Base-by-base conservation (phyloP, 2,888 invertebrate species). In the Cheilosia vernalis region DNA sequence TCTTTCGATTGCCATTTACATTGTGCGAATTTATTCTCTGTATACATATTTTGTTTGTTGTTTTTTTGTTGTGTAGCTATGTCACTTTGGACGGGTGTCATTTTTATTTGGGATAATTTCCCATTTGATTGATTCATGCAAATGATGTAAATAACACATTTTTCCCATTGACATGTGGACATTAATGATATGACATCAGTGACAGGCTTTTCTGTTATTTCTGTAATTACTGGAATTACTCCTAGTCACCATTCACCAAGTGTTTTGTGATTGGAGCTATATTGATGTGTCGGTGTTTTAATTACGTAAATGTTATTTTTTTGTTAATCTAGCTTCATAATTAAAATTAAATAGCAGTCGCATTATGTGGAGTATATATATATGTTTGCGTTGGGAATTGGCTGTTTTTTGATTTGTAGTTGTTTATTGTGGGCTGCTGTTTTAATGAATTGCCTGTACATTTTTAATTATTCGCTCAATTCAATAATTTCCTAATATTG, bases 121-220 rank as follows among this genome's bases (percentile, higher is more conserved):
- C 55, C 5, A 7, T 47, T 63, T 64, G 63, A 73, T 73, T 61
- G 63, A 63, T 72, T 61, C 13, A 72, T 61, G 42, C 49, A 60
- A 72, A 60, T 69, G 7, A 53, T 40, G 60, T 63, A 63, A 61
- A 61, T 47, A 44, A 9, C 24, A 5, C 27, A 21, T 47, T 2
- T 13, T 37, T 70, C 1, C 13, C 4, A 40, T 15, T 51, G 51
- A 17, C 55, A 55, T 49, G 30, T 47, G 47, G n/a, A 21, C 37
- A 49, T 49, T 64, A 64, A 64, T 63, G 33, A 63, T 33, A 33
- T 60, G 70, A 40, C 70, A 60, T 42, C 49, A 51, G 6, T 24
- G 37, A 7, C 30, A 21, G 4, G 3, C 5, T 53, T 44, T 53
- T 21, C 53, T 19, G 17, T 40, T 49, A 37, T 30, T 27, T 58